phyloP scores from a whole-genome alignment of 2,888 invertebrate species.

The Syrista parreyssii region DNA sequence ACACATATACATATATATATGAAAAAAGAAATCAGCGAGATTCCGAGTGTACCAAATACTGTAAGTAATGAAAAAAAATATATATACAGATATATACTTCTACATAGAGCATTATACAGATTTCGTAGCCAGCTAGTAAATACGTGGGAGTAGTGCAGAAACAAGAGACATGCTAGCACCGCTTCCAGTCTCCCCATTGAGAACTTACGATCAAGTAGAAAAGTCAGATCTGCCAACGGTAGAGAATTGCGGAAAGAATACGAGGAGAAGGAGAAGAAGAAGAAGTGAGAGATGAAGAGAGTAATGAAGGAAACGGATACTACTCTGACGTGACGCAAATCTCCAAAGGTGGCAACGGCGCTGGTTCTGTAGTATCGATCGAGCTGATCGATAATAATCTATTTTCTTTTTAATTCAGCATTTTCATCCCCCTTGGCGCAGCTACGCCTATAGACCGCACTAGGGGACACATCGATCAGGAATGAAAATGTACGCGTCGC shows the following conservation, averaged over 20 bases:
- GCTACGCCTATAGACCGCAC: background rate
- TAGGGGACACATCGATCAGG: background rate
- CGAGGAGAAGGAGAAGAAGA: background rate
- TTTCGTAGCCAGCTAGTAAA: background rate
- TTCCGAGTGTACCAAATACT: background rate
- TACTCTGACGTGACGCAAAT: slow-evolving; percentile 37
- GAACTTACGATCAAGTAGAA: slow-evolving; percentile 26
- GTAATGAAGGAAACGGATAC: slow-evolving; percentile 20
- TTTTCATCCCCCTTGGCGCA: background rate
- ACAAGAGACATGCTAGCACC: slow-evolving; percentile 45
- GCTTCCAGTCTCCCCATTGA: slow-evolving; percentile 34
- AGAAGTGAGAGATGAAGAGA: background rate
- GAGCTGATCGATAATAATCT: background rate
- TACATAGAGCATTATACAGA: background rate
- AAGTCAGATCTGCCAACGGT: background rate
- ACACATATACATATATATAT: background rate
- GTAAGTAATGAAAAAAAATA: background rate
- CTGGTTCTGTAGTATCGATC: background rate
- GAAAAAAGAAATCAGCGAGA: background rate
- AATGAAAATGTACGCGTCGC: background rate
- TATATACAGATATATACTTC: background rate
- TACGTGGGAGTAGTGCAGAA: slow-evolving; percentile 35
- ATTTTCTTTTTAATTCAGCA: background rate
- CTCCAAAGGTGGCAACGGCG: slow-evolving; percentile 38
- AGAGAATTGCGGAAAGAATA: background rate